Evolutionary conservation across 2,113 vertebrate genomes (phyloP).

Genomic region (Triplophysa rosa): DNA sequence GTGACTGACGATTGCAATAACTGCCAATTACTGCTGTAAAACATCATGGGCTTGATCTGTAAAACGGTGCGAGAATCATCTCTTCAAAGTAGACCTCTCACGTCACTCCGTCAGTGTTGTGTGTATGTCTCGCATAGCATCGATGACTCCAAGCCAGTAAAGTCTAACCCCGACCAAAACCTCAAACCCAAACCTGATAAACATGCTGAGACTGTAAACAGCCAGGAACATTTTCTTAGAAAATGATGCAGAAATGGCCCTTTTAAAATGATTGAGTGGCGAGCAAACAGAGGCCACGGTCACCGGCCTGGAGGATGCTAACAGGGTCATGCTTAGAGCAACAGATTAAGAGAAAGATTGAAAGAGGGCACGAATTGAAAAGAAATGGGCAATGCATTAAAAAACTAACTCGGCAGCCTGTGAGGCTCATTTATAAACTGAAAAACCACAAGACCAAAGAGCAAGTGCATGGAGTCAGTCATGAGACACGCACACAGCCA

Average conservation of each 20-base stretch:
- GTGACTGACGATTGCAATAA: not conserved
- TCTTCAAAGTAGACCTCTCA: not conserved
- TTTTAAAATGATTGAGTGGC: not conserved
- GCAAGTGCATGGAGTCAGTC: constrained; percentile 73
- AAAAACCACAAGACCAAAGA: constrained; percentile 43
- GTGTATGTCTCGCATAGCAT: not conserved
- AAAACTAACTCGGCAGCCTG: not conserved
- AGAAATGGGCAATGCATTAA: not conserved
- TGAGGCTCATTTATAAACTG: constrained; percentile 18
- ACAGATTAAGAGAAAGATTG: not conserved
- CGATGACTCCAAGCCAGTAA: not conserved
- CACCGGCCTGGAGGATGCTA: not conserved
- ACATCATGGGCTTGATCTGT: constrained; percentile 1
- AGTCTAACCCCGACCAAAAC: constrained; percentile 2
- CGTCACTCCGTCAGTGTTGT: not conserved
- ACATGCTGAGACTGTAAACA: not conserved
- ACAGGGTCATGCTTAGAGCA: not conserved
- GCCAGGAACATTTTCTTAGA: not conserved
- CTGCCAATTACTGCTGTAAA: not conserved
- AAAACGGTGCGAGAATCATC: not conserved
- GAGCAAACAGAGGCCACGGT: not conserved
- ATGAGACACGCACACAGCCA: constrained; percentile 71
- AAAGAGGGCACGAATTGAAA: not conserved
- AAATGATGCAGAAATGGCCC: not conserved
- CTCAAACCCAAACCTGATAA: constrained; percentile 2